A percentile compares a stretch with the other conserved stretches of the same genome.
Evolutionary conservation across 2,888 invertebrate genomes (phyloP).

Genomic region (Tubulanus polymorphus): DNA sequence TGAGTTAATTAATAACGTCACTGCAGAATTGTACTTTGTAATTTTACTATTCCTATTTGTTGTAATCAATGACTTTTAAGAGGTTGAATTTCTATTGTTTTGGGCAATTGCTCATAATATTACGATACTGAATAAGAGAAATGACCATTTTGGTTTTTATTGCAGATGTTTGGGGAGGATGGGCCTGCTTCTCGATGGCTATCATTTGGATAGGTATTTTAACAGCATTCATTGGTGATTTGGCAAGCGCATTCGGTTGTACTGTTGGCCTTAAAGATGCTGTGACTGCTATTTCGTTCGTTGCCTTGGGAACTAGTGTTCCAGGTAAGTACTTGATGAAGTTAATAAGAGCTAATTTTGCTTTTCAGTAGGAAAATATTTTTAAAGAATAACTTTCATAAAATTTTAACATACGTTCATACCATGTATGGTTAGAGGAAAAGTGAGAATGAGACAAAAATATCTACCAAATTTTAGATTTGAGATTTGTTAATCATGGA

Average conservation of each 20-base stretch:
- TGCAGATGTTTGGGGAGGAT: slow-evolving; percentile 76
- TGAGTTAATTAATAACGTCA: too few relatives aligned
- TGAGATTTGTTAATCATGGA: neutral
- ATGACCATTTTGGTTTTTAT: too few relatives aligned
- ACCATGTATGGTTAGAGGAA: neutral
- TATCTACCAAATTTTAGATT: neutral
- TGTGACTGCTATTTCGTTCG: slow-evolving; percentile 95
- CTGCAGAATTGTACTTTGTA: too few relatives aligned
- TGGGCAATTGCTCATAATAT: too few relatives aligned
- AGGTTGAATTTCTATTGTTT: too few relatives aligned
- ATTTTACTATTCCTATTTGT: too few relatives aligned
- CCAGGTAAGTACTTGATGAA: slow-evolving; percentile 66
- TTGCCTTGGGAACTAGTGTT: slow-evolving; percentile 96
- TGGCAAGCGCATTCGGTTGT: slow-evolving; percentile 96
- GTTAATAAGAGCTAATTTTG: neutral
- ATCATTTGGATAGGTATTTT: slow-evolving; percentile 89
- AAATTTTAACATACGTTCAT: neutral
- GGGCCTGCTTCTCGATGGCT: slow-evolving; percentile 89
- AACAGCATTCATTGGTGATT: slow-evolving; percentile 94
- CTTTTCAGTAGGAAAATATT: neutral
- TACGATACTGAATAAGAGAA: too few relatives aligned
- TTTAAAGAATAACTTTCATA: neutral
- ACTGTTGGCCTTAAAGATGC: slow-evolving; percentile 94
- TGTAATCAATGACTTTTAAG: too few relatives aligned
- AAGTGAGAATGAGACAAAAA: neutral